Conservation (phyloP, 2,113 vertebrate genomes). For the Oncorhynchus kisutch region DNA sequence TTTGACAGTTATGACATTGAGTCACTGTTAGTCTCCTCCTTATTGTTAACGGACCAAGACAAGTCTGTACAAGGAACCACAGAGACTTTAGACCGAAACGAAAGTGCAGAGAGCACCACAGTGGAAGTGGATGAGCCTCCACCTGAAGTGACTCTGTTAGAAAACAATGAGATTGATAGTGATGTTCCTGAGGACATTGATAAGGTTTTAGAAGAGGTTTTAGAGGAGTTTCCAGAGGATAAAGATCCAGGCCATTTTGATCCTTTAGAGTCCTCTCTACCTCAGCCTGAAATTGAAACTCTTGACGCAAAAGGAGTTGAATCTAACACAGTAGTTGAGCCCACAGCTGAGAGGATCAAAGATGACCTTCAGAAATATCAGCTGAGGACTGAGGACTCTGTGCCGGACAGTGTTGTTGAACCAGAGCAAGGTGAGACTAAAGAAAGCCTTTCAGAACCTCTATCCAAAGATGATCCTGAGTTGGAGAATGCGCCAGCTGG, state of each 20-base stretch:
- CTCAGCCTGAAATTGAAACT: conserved; percentile 22
- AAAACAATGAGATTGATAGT: conserved; percentile 19
- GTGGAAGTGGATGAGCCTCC: conserved; percentile 29
- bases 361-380: conserved; percentile 53
- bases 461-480: conserved; percentile 40
- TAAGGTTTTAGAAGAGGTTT: neutral
- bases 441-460: conserved; percentile 59
- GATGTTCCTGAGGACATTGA: conserved; percentile 30
- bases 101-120: conserved; percentile 3
- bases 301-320: conserved; percentile 9
- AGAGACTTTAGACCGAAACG: conserved; percentile 21
- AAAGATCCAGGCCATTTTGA: conserved; percentile 35
- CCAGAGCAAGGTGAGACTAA: conserved; percentile 72
- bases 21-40: conserved; percentile 71
- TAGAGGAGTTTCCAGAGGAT: conserved; percentile 20
- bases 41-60: conserved; percentile 12
- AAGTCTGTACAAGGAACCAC: conserved; percentile 6
- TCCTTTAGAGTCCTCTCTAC: conserved; percentile 30
- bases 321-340: conserved; percentile 16
- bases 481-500: conserved; percentile 55
- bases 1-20: conserved; percentile 88
- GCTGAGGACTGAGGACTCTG: conserved; percentile 45
- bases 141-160: conserved; percentile 4
- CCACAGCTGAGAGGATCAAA: conserved; percentile 5
- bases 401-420: conserved; percentile 61